Conservation (phyloP, 2,888 invertebrate species). For the Pedicia rivosa region DNA sequence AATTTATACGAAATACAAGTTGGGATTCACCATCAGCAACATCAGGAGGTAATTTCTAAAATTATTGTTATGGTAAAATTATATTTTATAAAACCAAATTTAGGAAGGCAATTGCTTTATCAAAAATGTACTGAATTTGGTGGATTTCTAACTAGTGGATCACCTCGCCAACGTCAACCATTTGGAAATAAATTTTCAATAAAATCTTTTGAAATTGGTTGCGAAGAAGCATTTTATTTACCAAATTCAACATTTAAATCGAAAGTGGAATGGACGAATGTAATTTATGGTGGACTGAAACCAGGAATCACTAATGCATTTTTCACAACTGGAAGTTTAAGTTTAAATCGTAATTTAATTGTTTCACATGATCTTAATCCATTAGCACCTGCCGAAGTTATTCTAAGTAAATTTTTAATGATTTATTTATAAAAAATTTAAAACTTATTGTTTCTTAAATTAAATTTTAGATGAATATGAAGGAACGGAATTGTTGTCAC, state of each 20-base stretch:
- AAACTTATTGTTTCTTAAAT: conserved; percentile 8
- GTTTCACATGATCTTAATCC: too few relatives aligned
- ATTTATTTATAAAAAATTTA: too few relatives aligned
- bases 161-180: too few relatives aligned
- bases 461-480: neutral
- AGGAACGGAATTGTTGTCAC: neutral
- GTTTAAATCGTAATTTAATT: too few relatives aligned
- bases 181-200: neutral
- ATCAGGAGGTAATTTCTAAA: too few relatives aligned
- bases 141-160: neutral
- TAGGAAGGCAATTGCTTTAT: conserved; percentile 2
- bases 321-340: conserved; percentile 29
- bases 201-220: neutral
- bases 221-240: neutral
- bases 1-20: too few relatives aligned
- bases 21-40: too few relatives aligned
- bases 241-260: too few relatives aligned
- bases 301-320: conserved; percentile 28
- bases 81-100: too few relatives aligned
- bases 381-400: too few relatives aligned
- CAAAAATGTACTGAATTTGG: conserved; percentile 3
- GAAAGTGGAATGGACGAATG: conserved; percentile 25
- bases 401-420: too few relatives aligned
- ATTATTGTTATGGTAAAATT: too few relatives aligned
- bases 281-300: conserved; percentile 25